Percentiles rank a stretch among this genome's conserved stretches.
These are phyloP conservation scores for Auanema freiburgensis DNA, from an alignment of 2,888 invertebrate genomes.

Conservation along the genomic window DNA sequence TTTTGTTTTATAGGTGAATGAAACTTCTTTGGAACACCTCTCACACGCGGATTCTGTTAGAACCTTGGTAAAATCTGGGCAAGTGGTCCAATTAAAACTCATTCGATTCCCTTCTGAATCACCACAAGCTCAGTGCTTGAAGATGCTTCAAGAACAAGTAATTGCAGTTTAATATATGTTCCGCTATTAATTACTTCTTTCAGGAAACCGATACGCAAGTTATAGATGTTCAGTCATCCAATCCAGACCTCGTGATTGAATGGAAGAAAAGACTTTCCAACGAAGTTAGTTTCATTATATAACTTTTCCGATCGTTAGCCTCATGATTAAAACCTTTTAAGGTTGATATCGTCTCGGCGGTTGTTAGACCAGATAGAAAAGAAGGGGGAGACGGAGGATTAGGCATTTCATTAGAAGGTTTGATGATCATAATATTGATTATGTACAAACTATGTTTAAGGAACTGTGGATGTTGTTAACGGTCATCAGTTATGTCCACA, in stretches of 20 bases:
- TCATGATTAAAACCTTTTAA: conserved; percentile 14
- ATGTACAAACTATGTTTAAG: conserved; percentile 65
- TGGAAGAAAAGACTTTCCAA: conserved; percentile 41
- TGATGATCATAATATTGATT: background rate
- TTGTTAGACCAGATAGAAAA: conserved; percentile 53
- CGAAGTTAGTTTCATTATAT: conserved; percentile 27
- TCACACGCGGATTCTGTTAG: conserved; percentile 97
- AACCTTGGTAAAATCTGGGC: conserved; percentile 88
- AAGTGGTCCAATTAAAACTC: conserved; percentile 82
- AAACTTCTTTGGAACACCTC: conserved; percentile 87
- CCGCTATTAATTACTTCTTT: background rate
- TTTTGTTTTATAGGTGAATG: conserved; percentile 74
- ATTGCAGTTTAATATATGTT: background rate
- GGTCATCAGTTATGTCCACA: conserved; percentile 95
- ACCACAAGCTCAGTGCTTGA: conserved; percentile 60
- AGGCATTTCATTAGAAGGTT: conserved; percentile 83
- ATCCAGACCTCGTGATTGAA: conserved; percentile 44
- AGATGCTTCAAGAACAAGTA: conserved; percentile 62
- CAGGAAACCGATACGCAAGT: conserved; percentile 59
- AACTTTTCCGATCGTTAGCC: conserved; percentile 36
- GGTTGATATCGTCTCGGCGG: conserved; percentile 45
- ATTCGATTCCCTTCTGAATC: conserved; percentile 69
- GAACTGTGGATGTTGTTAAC: conserved; percentile 93
- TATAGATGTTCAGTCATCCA: conserved; percentile 57
- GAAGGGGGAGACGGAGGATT: conserved; percentile 74